Base-by-base conservation (phyloP, 2,888 invertebrate genomes). In the Pristionchus japonicus region DNA sequence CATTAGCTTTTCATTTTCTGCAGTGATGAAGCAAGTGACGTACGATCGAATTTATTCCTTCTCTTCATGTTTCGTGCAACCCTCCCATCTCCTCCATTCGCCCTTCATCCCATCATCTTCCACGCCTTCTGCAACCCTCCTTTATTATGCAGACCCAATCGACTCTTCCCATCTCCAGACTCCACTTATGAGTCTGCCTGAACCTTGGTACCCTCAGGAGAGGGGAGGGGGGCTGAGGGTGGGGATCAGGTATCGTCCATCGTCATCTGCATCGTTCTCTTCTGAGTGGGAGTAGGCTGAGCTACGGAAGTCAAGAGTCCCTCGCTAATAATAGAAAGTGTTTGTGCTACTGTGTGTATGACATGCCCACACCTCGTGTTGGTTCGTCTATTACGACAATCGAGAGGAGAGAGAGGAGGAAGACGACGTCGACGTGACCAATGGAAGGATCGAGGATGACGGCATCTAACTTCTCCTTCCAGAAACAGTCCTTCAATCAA, bases 261-360 rank as follows among this genome's bases (percentile, higher is more conserved):
- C 64, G 64, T 34, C 27, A 34, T 34, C n/a, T n/a, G n/a, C n/a
- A n/a, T 57, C 57, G 57, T 67, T 67, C 61, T 61, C 61, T 4
- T 52, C 57, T 67, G 64, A 31, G 64, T 67, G 74, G 74, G 40
- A 74, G 74, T 37, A 23, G 27, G 64, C 20, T 3, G 6, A 31
- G n/a, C 31, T 34, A 3, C 15, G 31, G 57, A 57, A 57, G 57
- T 57, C 23, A n/a, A 57, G 57, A 67, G 31, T 67, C 64, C 7
- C 23, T 31, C 74, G 20, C 74, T 74, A 74, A 74, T 74, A 74
- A 74, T 74, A 74, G 74, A 74, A n/a, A 74, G 74, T 74, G 40
- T 37, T 74, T 67, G n/a, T n/a, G 74, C 37, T 74, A 23, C 37
- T 40, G 37, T 74, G 9, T 64, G 74, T 74, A 40, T 74, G 37